phyloP scores from a whole-genome alignment of 2,888 invertebrate species.

The Spilarctia lutea region DNA sequence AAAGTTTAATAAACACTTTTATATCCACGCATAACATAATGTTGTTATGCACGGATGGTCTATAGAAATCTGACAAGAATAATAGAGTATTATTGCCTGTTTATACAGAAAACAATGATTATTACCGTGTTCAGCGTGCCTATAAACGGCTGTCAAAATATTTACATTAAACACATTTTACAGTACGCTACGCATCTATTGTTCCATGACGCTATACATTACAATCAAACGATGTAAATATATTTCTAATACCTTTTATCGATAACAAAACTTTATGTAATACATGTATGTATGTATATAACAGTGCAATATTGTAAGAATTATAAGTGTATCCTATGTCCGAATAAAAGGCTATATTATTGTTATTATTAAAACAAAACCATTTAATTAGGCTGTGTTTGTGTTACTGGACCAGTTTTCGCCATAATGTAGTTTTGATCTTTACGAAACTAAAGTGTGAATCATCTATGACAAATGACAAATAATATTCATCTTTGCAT shows the following conservation, averaged over 20 bases:
- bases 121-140: constrained; percentile 26
- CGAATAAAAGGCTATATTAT: no score
- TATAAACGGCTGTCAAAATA: constrained; percentile 41
- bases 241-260: neutral
- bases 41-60: neutral
- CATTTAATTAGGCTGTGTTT: no score
- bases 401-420: no score
- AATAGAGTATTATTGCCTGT: constrained; percentile 1
- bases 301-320: no score
- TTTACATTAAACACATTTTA: constrained; percentile 39
- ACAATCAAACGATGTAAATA: neutral
- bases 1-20: neutral
- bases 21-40: neutral
- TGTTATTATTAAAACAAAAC: no score
- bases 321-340: no score
- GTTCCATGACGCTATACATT: constrained; percentile 34
- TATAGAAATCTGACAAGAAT: constrained; percentile 6
- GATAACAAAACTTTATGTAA: neutral
- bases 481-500: neutral
- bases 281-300: no score
- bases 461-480: neutral
- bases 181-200: constrained; percentile 38
- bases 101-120: constrained; percentile 8
- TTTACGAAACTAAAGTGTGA: neutral
- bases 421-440: neutral